These are phyloP conservation scores for Drosophila novamexicana DNA, from an alignment of 1,140 invertebrate genomes.

Conservation along the genomic window DNA sequence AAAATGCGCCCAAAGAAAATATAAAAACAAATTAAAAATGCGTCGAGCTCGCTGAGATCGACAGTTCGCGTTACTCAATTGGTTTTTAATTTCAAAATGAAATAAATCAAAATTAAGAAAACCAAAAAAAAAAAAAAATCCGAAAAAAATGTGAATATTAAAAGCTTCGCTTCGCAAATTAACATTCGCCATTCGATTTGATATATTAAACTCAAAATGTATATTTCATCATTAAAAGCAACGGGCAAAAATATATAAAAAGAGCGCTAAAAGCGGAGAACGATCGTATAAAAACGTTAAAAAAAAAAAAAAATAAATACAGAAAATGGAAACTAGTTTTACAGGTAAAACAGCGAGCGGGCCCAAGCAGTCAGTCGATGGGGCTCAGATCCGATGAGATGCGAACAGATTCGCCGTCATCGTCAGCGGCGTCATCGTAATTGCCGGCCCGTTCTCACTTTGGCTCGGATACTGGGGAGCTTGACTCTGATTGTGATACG, in stretches of 20 bases:
- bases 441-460: conserved; percentile 26
- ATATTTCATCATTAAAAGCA: conserved; percentile 81
- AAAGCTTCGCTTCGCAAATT: conserved; percentile 61
- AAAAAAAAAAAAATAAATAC: conserved; percentile 39
- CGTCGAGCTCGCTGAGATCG: conserved; percentile 56
- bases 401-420: conserved; percentile 65
- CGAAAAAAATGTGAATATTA: conserved; percentile 8
- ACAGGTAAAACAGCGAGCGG: conserved; percentile 61
- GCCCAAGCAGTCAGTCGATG: conserved; percentile 23
- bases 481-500: conserved; percentile 2
- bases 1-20: conserved; percentile 17
- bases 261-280: conserved; percentile 53
- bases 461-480: conserved; percentile 14
- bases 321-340: conserved; percentile 81
- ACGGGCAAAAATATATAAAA: conserved; percentile 46
- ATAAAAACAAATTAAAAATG: conserved; percentile 59
- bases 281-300: conserved; percentile 44
- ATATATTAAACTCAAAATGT: conserved; percentile 83
- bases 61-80: conserved; percentile 75
- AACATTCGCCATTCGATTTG: conserved; percentile 79
- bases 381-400: conserved; percentile 67
- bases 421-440: conserved; percentile 42
- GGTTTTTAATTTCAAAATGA: conserved; percentile 81
- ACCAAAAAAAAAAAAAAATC: conserved; percentile 34
- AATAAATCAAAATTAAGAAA: conserved; percentile 81